Evolutionary conservation across 2,113 vertebrate genomes (phyloP), one percentile per base, ranked within the genome.

Genomic region (Henicopernis longicauda): DNA sequence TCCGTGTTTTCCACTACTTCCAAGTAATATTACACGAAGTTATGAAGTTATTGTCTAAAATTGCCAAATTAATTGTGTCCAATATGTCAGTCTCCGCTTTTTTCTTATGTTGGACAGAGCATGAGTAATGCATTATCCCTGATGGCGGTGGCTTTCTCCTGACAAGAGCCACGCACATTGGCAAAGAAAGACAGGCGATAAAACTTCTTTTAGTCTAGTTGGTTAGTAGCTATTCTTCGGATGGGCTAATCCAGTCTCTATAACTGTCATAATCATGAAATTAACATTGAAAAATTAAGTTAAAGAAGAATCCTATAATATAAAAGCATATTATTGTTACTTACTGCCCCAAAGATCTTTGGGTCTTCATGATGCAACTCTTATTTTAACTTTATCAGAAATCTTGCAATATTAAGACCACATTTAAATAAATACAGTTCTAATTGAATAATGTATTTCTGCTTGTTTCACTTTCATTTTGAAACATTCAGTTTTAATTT

Each of bases 321-420:
- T n/a, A n/a, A n/a, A n/a, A 73, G 4, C 9, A 8, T 14, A 32
- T 38, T 44, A 8, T 55, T 67, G 38, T 27, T 58, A 10, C 31
- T 21, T 80, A 25, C 3, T 42, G 27, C 18, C 13, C 5, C 36
- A n/a, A 89, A 81, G 2, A 58, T 31, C 22, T 73, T 61, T 61
- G 18, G 3, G 7, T 62, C 45, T 70, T 65, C 11, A 18, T 21
- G 29, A 44, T 31, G 2, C 1, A 19, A 36, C 1, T 3, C 14
- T 11, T 91, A 50, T 38, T 89, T 89, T 59, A 73, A 19, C 26
- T 78, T 82, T 74, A 76, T 36, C 14, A 66, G 8, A 7, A 49
- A 69, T 66, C 21, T 78, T 86, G 6, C 19, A 66, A 38, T 36
- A 81, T 54, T 58, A 95, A 70, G 40, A 47, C 3, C 3, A 32